Evolutionary conservation across 2,113 vertebrate species (phyloP), one percentile per base, ranked within the genome.

Genomic region (Microcebus ravelobensis): DNA sequence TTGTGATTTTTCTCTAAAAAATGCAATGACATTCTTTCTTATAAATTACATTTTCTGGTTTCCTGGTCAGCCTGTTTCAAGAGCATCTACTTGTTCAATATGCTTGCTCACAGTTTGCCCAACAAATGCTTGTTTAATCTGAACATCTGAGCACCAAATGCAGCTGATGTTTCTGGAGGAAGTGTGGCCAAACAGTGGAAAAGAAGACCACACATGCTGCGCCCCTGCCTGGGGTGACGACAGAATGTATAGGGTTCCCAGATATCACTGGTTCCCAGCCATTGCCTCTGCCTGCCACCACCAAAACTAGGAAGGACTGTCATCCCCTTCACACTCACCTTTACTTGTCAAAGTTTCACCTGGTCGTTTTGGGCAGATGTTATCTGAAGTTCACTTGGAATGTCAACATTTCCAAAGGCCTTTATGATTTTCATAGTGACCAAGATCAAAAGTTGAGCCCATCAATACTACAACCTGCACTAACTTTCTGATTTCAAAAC

Each of bases 361-460:
- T 18, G 99, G 99, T 36, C 99, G 99, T 97, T 99, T 99, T 98
- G 99, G n/a, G 99, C 99, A n/a, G 99, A 99, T 17, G 99, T 99
- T 96, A 99, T 98, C 94, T 99, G 97, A 89, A 99, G 55, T 63
- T 29, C 27, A 63, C 59, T 29, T 67, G 98, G 98, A 94, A 99
- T 98, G 59, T 99, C 99, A 61, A 99, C 99, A 39, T 98, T 95
- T 90, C 94, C 59, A 81, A 99, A 99, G 15, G 99, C 99, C 97
- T 99, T 99, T 86, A 97, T 99, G 67, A 99, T 99, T 97, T 76
- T 99, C 99, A 98, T 99, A 99, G 98, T 99, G 99, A 82, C 96
- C 97, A 83, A 99, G 96, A 98, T 99, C 99, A 14, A 99, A 99
- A 88, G 98, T 97, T 70, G 99, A 99, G 59, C 99, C 99, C 99